Evolutionary conservation across 2,888 invertebrate genomes (phyloP).

Genomic region (Acanthosepion pharaonis): DNA sequence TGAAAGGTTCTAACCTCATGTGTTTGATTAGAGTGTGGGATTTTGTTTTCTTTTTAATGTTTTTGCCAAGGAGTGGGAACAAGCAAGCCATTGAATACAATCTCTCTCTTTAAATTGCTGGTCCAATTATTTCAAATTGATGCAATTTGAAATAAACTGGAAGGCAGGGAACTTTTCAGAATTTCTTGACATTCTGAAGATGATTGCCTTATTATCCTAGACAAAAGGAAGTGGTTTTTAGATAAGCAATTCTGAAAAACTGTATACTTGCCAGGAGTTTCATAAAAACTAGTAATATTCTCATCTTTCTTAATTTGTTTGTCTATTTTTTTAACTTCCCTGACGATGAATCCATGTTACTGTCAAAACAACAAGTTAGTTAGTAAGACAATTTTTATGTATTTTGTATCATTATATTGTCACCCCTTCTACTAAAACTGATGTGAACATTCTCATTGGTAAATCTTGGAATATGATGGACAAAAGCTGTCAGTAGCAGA

Average conservation of each 20-base stretch:
- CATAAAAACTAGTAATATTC: too few relatives aligned
- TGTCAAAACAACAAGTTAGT: too few relatives aligned
- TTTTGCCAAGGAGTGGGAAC: not conserved
- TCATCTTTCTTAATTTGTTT: too few relatives aligned
- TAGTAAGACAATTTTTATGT: too few relatives aligned
- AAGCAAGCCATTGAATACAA: not conserved
- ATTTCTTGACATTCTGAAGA: not conserved
- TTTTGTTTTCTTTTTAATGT: not conserved
- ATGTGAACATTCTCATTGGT: too few relatives aligned
- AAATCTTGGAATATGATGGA: too few relatives aligned
- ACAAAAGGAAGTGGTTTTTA: not conserved
- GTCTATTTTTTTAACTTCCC: too few relatives aligned
- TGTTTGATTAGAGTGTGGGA: not conserved
- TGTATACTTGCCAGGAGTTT: not conserved
- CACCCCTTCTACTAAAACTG: too few relatives aligned
- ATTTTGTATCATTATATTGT: too few relatives aligned
- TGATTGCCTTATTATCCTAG: not conserved
- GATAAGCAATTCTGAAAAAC: not conserved
- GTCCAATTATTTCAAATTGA: not conserved
- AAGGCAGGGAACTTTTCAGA: not conserved
- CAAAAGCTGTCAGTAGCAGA: too few relatives aligned
- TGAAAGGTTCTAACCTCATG: not conserved
- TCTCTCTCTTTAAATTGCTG: not conserved
- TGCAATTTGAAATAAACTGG: not conserved
- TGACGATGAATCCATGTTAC: too few relatives aligned